Evolutionary conservation across 2,888 invertebrate genomes (phyloP).

Genomic region (Chrysotoxum bicinctum): DNA sequence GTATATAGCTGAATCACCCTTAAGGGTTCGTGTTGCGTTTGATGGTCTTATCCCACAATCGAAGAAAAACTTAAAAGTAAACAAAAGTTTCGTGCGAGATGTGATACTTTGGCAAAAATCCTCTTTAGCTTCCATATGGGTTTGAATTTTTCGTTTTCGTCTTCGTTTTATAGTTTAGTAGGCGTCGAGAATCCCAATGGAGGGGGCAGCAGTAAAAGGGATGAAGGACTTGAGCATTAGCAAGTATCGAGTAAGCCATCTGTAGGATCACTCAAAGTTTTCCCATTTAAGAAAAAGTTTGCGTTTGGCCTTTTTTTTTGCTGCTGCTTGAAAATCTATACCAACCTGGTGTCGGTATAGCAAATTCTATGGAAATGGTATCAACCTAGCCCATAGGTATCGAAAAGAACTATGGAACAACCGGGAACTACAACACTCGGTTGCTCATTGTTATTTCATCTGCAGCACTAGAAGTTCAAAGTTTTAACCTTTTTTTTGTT

Average conservation of each 20-base stretch:
- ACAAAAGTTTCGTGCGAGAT: conserved; percentile 71
- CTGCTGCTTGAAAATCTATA: conserved; percentile 42
- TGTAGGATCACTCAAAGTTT: conserved; percentile 73
- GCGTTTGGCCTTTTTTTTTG: conserved; percentile 28
- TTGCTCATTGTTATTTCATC: conserved; percentile 72
- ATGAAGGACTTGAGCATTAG: conserved; percentile 2
- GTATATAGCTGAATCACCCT: background rate
- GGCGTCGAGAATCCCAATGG: conserved; percentile 13
- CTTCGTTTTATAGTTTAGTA: conserved; percentile 42
- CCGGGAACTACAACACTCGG: conserved; percentile 18
- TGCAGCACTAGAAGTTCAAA: conserved; percentile 66
- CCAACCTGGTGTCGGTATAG: conserved; percentile 59
- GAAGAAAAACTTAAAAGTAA: conserved; percentile 71
- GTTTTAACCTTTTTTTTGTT: conserved; percentile 26
- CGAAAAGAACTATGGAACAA: conserved; percentile 1
- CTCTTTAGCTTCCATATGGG: conserved; percentile 61
- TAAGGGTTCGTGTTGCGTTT: conserved; percentile 56
- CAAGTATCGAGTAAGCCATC: conserved; percentile 70
- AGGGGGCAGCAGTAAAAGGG: background rate
- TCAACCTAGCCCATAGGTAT: conserved; percentile 37
- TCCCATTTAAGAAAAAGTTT: conserved; percentile 73
- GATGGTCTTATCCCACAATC: conserved; percentile 67
- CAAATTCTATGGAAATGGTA: conserved; percentile 43
- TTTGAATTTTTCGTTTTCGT: conserved; percentile 49
- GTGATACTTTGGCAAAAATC: conserved; percentile 68